Conservation (phyloP, 2,113 vertebrate genomes). For the Ursus arctos region DNA sequence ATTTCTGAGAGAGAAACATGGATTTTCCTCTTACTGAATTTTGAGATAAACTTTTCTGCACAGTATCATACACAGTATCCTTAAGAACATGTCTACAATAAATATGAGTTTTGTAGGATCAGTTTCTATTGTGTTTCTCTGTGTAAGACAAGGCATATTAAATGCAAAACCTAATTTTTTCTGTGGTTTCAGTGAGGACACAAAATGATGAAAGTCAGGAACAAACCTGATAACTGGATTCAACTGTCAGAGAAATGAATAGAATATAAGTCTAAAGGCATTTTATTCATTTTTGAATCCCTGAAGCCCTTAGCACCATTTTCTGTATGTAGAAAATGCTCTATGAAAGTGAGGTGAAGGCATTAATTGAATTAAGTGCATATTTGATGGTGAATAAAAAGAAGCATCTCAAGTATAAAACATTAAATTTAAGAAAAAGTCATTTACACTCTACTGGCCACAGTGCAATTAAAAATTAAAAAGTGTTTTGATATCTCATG, state of each 20-base stretch:
- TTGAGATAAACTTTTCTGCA: neutral
- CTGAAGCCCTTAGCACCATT: neutral
- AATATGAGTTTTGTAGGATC: neutral
- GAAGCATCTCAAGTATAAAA: neutral
- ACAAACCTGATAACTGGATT: neutral
- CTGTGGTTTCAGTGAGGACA: neutral
- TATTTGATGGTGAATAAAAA: neutral
- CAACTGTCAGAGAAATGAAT: neutral
- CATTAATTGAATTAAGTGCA: neutral
- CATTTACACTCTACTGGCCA: neutral
- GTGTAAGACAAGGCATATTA: neutral
- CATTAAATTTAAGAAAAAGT: neutral
- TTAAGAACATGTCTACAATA: neutral
- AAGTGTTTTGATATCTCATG: neutral
- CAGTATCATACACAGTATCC: rapidly evolving
- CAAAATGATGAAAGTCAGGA: neutral
- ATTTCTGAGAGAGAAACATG: neutral
- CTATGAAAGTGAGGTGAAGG: neutral
- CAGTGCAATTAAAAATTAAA: neutral
- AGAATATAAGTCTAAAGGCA: neutral
- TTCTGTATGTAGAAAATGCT: neutral
- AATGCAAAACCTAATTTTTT: neutral
- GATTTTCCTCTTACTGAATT: neutral
- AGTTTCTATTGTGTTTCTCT: neutral
- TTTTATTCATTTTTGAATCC: neutral